These are phyloP conservation scores for Crypturellus undulatus DNA, from an alignment of 2,113 vertebrate species.

Conservation along the genomic window DNA sequence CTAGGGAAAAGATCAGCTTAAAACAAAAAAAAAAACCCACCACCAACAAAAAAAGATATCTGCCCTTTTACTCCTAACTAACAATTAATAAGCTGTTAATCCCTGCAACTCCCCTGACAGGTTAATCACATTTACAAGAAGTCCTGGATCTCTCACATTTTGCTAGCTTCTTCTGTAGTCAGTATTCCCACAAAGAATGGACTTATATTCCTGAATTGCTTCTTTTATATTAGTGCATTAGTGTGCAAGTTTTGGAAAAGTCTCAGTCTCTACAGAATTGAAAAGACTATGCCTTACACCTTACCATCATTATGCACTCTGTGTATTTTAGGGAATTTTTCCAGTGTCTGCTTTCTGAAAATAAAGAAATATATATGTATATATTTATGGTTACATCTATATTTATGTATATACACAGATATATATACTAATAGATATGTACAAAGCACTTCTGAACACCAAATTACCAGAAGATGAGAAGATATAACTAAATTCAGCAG, in stretches of 20 bases:
- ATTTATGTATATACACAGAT: background rate
- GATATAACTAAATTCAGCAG: background rate
- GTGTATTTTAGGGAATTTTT: slow-evolving; percentile 40
- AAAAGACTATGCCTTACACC: background rate
- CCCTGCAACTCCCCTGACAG: background rate
- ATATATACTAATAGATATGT: background rate
- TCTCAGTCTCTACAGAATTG: background rate
- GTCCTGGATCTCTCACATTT: background rate
- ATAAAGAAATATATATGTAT: background rate
- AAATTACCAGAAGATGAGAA: background rate
- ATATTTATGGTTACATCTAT: background rate
- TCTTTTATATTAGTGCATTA: background rate
- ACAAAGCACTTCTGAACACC: background rate
- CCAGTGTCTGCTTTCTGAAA: background rate
- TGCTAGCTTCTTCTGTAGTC: background rate
- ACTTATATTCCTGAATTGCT: background rate
- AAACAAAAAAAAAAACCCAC: background rate
- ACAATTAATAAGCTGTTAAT: background rate
- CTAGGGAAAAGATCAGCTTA: background rate
- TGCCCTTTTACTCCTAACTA: background rate
- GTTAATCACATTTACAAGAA: background rate
- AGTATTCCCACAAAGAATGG: background rate
- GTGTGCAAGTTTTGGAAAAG: background rate
- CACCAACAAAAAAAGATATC: background rate
- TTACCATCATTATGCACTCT: background rate